Evolutionary conservation across 2,797 vertebrate genomes (phyloP).

Genomic region (Sebastes diaconus): DNA sequence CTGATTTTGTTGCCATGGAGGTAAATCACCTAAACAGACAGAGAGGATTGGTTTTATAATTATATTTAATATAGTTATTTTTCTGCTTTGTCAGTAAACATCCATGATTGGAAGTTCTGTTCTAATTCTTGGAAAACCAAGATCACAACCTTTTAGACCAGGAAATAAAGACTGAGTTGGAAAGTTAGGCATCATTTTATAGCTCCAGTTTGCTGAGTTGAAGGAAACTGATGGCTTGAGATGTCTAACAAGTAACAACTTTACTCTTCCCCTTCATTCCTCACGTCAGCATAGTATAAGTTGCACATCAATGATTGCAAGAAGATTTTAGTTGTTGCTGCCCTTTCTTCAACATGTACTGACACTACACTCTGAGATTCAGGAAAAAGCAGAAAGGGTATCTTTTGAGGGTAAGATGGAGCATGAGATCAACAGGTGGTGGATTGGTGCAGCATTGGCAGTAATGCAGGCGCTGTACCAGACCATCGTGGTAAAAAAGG

Average conservation of each 20-base stretch:
- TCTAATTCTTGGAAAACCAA: neutral
- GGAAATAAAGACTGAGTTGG: neutral
- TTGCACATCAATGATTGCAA: neutral
- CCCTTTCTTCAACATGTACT: neutral
- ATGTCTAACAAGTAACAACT: neutral
- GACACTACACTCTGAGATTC: neutral
- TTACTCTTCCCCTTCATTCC: neutral
- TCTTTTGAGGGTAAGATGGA: neutral
- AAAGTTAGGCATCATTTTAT: neutral
- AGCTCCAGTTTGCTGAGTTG: neutral
- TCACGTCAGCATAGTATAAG: neutral
- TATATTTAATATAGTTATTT: neutral
- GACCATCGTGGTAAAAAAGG: neutral
- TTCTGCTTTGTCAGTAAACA: neutral
- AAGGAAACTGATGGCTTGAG: neutral
- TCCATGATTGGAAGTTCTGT: neutral
- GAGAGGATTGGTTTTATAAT: neutral
- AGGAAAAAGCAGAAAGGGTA: neutral
- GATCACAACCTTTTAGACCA: neutral
- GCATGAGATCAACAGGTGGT: neutral
- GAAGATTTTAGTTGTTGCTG: neutral
- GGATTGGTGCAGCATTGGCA: neutral
- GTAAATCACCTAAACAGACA: slow-evolving; percentile 87
- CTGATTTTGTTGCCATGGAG: slow-evolving; percentile 94
- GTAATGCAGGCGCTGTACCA: neutral